Evolutionary conservation across 1,140 invertebrate species (phyloP), one percentile per base, ranked within the genome.

Genomic region (Sesamia nonagrioides): DNA sequence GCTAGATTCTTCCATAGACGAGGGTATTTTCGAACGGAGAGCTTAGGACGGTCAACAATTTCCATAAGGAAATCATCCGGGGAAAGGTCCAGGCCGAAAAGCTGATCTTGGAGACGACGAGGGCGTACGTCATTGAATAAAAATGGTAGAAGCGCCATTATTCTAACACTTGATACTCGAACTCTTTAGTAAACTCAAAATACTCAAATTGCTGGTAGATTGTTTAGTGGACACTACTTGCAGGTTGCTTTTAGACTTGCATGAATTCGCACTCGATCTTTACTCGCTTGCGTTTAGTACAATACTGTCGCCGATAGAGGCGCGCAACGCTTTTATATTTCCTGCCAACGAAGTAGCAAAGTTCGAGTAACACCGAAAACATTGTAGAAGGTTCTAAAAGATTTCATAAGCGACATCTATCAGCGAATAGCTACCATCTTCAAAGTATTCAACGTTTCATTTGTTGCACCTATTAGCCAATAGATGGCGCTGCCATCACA

Each of bases 41-140:
- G 18, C 0, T n/a, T 33, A 2, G 92, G 90, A 0, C 87, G 86
- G 15, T 92, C 89, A n/a, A 92, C 86, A 2, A 91, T 75, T 35
- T 92, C 91, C 0, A 84, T 84, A 9, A 92, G 63, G 17, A 92
- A 90, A 61, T 93, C 91, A 13, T 91, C 87, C 0, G 85, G 79
- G 2, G 84, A 80, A 9, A 92, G 79, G 85, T 90, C 87, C 63
- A 91, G 15, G 0, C 87, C 92, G 35, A 91, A 91, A 2, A 94
- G 77, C 17, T 91, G 88, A 52, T 92, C 86, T 6, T 79, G 84
- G 18, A 88, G 40, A 21, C 91, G 84, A 27, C 87, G 84, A 6
- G 91, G 91, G 40, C 88, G 84, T 33, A 91, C 50, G n/a, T 93
- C 90, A 45, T 90, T 91, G 4, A 92, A 77, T 66, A 92, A 84